These are phyloP conservation scores for Psilanteris sp. DNA, from an alignment of 1,140 invertebrate species.

Conservation along the genomic window DNA sequence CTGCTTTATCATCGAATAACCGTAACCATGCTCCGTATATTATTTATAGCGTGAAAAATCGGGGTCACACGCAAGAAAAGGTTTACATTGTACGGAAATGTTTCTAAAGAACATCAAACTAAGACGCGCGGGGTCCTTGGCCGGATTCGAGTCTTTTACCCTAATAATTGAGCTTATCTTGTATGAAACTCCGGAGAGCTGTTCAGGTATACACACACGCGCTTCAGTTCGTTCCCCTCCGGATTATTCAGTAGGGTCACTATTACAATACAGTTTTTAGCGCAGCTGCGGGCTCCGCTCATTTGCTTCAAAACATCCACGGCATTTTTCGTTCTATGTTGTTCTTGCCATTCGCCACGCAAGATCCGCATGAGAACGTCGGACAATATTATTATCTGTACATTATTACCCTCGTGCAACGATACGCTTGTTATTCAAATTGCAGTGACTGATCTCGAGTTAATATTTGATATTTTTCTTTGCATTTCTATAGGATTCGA, in stretches of 20 bases:
- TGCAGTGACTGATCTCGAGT: too few species aligned
- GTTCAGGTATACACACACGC: slow-evolving; percentile 15
- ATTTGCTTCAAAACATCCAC: too few species aligned
- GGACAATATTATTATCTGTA: background rate
- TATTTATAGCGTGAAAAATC: slow-evolving; percentile 28
- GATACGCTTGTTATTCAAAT: background rate
- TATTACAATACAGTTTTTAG: slow-evolving; percentile 12
- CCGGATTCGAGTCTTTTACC: slow-evolving; percentile 19
- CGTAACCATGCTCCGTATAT: background rate
- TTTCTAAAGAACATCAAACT: slow-evolving; percentile 18
- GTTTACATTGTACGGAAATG: slow-evolving; percentile 5
- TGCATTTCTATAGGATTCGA: too few species aligned
- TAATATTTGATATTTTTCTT: too few species aligned
- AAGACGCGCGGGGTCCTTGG: background rate
- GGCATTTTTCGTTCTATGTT: slow-evolving; percentile 1
- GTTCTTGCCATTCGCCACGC: background rate
- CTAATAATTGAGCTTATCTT: slow-evolving; percentile 24
- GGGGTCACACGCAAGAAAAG: slow-evolving; percentile 9
- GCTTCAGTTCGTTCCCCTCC: slow-evolving; percentile 10
- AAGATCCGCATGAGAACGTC: background rate
- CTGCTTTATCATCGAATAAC: slow-evolving; percentile 6
- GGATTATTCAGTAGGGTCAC: slow-evolving; percentile 21
- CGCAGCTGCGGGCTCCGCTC: slow-evolving; percentile 13
- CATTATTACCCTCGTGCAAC: background rate
- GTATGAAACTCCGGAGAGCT: slow-evolving; percentile 3